Conservation (phyloP, 2,888 invertebrate species). For the Melanchra persicariae region DNA sequence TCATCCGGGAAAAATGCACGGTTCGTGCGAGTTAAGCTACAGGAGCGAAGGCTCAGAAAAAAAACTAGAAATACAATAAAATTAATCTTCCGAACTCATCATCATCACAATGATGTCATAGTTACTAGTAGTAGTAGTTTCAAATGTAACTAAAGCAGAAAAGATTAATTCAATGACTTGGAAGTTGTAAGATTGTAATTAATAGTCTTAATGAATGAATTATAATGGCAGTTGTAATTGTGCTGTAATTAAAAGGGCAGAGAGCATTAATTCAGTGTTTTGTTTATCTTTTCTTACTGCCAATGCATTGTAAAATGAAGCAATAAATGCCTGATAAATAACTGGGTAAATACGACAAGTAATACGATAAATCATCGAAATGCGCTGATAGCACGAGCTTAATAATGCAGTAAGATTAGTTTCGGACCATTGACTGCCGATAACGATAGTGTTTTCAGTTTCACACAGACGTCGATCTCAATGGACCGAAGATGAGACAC, state of each 20-base stretch:
- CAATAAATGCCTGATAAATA: slow-evolving; percentile 33
- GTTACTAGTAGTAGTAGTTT: too few relatives aligned
- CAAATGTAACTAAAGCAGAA: background rate
- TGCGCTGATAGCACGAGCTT: slow-evolving; percentile 13
- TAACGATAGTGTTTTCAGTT: slow-evolving; percentile 17
- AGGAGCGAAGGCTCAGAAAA: background rate
- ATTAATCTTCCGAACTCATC: slow-evolving; percentile 28
- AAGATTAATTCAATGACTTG: slow-evolving; percentile 9
- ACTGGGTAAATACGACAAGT: background rate
- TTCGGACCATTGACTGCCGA: slow-evolving; percentile 15
- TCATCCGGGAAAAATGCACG: background rate
- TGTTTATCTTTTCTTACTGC: slow-evolving; percentile 29
- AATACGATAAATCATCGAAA: slow-evolving; percentile 33
- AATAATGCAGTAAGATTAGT: slow-evolving; percentile 14
- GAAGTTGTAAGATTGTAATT: slow-evolving; percentile 29
- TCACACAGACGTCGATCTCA: slow-evolving; percentile 20
- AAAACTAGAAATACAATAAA: background rate
- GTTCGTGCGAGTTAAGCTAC: background rate
- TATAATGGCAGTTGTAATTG: slow-evolving; percentile 34
- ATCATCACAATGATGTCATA: slow-evolving; percentile 43
- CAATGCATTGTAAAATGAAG: slow-evolving; percentile 18
- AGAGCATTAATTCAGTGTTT: slow-evolving; percentile 31
- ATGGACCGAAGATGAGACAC: slow-evolving; percentile 34
- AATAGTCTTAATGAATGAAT: slow-evolving; percentile 22
- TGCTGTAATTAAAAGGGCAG: slow-evolving; percentile 33